phyloP scores from a whole-genome alignment of 2,113 vertebrate species.

The Cisticola juncidis region DNA sequence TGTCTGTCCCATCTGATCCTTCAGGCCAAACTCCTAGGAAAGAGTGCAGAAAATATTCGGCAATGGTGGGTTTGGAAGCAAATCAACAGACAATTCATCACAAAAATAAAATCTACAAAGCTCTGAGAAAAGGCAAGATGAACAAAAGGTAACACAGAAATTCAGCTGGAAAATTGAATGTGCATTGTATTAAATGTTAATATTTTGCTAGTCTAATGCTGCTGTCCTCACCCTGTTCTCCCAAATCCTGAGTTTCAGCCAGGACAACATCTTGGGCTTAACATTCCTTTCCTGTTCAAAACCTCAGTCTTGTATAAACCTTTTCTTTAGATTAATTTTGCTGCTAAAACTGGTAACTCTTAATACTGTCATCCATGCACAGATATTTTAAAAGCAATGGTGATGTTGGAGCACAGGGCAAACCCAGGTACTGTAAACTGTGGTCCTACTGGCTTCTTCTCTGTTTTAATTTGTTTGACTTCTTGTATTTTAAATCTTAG shows the following conservation, averaged over 20 bases:
- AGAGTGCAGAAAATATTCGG: neutral
- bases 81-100: neutral
- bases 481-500: neutral
- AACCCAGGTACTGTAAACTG: neutral
- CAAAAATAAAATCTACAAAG: neutral
- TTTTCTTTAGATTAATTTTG: neutral
- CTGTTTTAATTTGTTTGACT: neutral
- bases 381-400: neutral
- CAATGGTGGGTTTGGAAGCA: neutral
- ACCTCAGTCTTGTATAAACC: neutral
- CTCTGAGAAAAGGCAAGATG: neutral
- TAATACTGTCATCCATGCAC: neutral
- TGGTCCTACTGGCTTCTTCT: neutral
- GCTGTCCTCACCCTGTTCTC: fast-evolving
- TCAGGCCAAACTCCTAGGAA: constrained; percentile 94
- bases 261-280: neutral
- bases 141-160: neutral
- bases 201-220: neutral
- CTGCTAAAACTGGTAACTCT: neutral
- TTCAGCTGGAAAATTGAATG: neutral
- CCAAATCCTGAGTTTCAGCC: neutral
- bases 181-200: neutral
- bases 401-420: neutral
- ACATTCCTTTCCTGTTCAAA: neutral
- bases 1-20: constrained; percentile 96